Conservation (phyloP, 2,888 invertebrate species). For the Seladonia tumulorum region DNA sequence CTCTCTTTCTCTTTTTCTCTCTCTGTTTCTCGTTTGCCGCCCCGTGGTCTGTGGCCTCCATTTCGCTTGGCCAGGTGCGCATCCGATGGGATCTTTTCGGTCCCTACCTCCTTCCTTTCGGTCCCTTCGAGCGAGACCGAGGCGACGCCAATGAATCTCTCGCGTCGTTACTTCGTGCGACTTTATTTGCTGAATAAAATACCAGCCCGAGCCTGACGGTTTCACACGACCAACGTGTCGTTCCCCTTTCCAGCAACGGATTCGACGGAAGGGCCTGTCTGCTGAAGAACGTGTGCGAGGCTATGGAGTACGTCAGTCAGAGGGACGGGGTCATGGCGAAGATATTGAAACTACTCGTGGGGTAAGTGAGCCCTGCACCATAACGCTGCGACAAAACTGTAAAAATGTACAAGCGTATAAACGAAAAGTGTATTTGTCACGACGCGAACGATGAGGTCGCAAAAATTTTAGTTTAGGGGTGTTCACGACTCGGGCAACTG, state of each 20-base stretch:
- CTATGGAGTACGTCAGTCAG: constrained; percentile 84
- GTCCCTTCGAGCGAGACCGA: neutral
- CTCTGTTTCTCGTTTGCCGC: neutral
- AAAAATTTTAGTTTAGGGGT: too few species aligned
- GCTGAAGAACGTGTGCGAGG: constrained; percentile 89
- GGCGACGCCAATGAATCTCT: neutral
- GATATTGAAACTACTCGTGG: constrained; percentile 76
- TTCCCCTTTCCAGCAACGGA: constrained; percentile 86
- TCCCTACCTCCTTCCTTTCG: neutral
- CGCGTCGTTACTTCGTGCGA: neutral
- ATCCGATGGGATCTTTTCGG: neutral
- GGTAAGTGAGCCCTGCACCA: too few species aligned
- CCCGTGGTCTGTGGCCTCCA: neutral
- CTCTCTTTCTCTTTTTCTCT: neutral
- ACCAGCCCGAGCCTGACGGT: neutral
- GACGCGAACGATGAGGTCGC: too few species aligned
- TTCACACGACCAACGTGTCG: neutral
- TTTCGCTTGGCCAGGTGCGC: neutral
- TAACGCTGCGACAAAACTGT: too few species aligned
- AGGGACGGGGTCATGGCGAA: constrained; percentile 78
- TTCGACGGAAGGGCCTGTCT: constrained; percentile 88
- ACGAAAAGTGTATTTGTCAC: too few species aligned
- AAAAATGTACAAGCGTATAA: too few species aligned
- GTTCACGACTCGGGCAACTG: too few species aligned
- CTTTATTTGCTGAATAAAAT: constrained; percentile 15